Base-by-base conservation (phyloP, 2,888 invertebrate species). In the Dusona sp. region DNA sequence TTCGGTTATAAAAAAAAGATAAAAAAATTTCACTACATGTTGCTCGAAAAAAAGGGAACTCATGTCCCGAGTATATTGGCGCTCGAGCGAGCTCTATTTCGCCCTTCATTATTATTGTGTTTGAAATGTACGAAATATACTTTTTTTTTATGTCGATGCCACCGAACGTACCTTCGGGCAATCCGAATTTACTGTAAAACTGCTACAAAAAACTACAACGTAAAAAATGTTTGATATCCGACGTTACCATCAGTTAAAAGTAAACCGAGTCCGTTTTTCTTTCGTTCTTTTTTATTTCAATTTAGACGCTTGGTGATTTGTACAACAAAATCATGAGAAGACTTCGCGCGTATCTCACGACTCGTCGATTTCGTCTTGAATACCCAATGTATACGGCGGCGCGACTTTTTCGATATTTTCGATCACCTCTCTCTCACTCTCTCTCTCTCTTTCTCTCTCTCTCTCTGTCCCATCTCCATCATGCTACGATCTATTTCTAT, bases 401-500 rank as follows among this genome's bases (percentile, higher is more conserved):
- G 61, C 25, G 25, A 61, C n/a, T 22, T 11, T 45, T 61, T 61
- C 73, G 3, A 38, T 45, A 57, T 57, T 78, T 65, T 78, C 7
- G n/a, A 36, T 45, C 16, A 33, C 9, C 19, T 45, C 33, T 42
- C n/a, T 42, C 51, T 33, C n/a, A n/a, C 70, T 64, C 70, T 29
- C 29, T 25, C 36, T 9, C 6, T 70, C 4, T 29, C n/a, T 42
- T 65, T 33, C n/a, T n/a, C 70, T 64, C 70, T 29, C 29, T 25
- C 36, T 9, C 6, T 70, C 4, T 29, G 29, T 70, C 11, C 68
- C n/a, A 67, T 33, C 19, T 61, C 77, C 64, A 77, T 61, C 51
- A 36, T 48, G 48, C 51, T n/a, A 22, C 64, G 33, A 64, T 42
- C 3, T 25, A 51, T 77, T 70, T 70, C 57, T 48, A 61, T 70